These are phyloP conservation scores for Cheilosia impressa DNA, from an alignment of 2,888 invertebrate genomes.

Conservation along the genomic window DNA sequence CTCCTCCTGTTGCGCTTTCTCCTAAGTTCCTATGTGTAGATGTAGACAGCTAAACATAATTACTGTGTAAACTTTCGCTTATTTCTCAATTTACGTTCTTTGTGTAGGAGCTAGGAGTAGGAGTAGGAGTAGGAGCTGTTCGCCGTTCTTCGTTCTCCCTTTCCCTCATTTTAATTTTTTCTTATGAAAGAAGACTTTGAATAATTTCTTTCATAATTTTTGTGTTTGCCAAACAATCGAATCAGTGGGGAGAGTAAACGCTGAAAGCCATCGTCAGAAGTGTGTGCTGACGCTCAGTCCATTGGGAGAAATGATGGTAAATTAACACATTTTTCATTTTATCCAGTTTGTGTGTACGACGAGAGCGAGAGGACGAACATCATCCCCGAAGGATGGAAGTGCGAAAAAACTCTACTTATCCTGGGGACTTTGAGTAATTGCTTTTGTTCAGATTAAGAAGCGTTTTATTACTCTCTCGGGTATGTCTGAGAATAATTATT, in stretches of 20 bases:
- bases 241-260: constrained; percentile 30
- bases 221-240: constrained; percentile 51
- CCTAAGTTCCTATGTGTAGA: constrained; percentile 18
- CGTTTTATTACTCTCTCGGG: constrained; percentile 72
- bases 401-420: constrained; percentile 55
- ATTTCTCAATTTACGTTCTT: constrained; percentile 35
- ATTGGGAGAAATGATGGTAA: constrained; percentile 71
- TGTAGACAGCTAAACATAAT: constrained; percentile 4
- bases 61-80: constrained; percentile 61
- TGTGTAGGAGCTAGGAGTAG: neutral
- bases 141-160: neutral
- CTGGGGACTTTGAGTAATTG: constrained; percentile 73
- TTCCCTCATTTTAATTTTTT: no score
- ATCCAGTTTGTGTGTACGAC: constrained; percentile 25
- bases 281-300: constrained; percentile 24
- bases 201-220: constrained; percentile 57
- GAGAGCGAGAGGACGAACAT: neutral
- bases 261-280: constrained; percentile 16
- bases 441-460: constrained; percentile 73
- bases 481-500: constrained; percentile 70
- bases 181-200: constrained; percentile 27
- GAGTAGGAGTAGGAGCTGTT: no score
- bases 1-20: constrained; percentile 56
- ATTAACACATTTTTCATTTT: constrained; percentile 75
- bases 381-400: constrained; percentile 38